phyloP scores from a whole-genome alignment of 2,113 vertebrate genomes.

The Callithrix jacchus region DNA sequence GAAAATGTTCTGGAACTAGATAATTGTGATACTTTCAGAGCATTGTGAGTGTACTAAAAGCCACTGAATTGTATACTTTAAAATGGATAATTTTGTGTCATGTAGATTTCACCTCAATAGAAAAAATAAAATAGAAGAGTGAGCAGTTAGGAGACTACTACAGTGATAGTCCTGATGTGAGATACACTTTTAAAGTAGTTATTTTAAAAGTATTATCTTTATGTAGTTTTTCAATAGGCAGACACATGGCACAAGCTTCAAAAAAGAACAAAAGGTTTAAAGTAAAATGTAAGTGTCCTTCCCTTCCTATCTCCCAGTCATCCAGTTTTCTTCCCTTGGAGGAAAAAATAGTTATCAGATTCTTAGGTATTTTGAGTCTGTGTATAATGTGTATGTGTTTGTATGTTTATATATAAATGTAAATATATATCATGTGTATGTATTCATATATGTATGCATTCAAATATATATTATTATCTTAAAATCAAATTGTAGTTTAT shows the following conservation, averaged over 20 bases:
- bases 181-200: not conserved
- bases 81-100: conserved; percentile 13
- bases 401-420: not conserved
- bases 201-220: conserved; percentile 23
- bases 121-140: not conserved
- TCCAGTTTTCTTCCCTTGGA: not conserved
- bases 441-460: not conserved
- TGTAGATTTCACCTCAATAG: not conserved
- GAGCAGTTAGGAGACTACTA: not conserved
- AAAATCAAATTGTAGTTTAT: not conserved
- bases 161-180: not conserved
- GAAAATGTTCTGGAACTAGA: conserved; percentile 8
- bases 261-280: not conserved
- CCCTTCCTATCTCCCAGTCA: not conserved
- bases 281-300: not conserved
- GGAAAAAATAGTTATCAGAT: not conserved
- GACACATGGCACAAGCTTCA: not conserved
- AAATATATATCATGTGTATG: not conserved
- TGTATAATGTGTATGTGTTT: not conserved
- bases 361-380: not conserved
- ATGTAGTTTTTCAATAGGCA: not conserved
- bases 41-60: not conserved
- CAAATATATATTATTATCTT: not conserved
- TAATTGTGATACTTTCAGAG: not conserved
- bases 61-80: not conserved